phyloP scores from a whole-genome alignment of 2,888 invertebrate species.

The Frankliniella fusca region DNA sequence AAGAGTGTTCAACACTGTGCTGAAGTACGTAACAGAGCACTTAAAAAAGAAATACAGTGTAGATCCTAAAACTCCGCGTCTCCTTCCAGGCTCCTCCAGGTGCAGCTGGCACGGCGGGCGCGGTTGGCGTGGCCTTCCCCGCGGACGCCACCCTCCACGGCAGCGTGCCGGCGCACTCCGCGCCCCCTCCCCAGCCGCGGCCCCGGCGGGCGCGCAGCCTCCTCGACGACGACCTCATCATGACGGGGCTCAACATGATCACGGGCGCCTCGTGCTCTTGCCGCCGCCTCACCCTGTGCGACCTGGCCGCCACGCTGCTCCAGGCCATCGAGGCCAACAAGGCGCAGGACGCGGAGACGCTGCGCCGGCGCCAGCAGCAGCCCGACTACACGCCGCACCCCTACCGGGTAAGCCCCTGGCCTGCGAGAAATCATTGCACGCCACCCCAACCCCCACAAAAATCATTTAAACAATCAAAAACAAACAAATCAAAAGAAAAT shows the following conservation, averaged over 20 bases:
- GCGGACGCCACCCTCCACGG: background rate
- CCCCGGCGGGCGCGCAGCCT: background rate
- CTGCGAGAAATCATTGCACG: no score
- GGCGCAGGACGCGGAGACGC: background rate
- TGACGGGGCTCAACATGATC: background rate
- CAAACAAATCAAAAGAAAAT: no score
- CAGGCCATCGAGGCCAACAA: slow-evolving; percentile 21
- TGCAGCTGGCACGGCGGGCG: no score
- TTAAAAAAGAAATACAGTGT: no score
- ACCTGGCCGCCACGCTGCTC: slow-evolving; percentile 18
- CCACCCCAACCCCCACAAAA: no score
- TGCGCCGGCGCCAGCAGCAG: background rate
- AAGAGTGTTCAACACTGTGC: no score
- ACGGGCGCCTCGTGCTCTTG: background rate
- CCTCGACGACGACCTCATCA: background rate
- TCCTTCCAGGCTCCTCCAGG: background rate
- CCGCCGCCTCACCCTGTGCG: background rate
- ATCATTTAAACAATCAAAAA: no score
- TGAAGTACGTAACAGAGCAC: no score
- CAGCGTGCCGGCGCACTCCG: background rate
- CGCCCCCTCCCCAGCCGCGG: no score
- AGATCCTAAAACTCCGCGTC: no score
- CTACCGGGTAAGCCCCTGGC: background rate
- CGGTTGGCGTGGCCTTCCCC: background rate
- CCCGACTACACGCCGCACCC: background rate